Evolutionary conservation across 2,797 vertebrate species (phyloP), one percentile per base, ranked within the genome.

Genomic region (Eutrigla gurnardus): DNA sequence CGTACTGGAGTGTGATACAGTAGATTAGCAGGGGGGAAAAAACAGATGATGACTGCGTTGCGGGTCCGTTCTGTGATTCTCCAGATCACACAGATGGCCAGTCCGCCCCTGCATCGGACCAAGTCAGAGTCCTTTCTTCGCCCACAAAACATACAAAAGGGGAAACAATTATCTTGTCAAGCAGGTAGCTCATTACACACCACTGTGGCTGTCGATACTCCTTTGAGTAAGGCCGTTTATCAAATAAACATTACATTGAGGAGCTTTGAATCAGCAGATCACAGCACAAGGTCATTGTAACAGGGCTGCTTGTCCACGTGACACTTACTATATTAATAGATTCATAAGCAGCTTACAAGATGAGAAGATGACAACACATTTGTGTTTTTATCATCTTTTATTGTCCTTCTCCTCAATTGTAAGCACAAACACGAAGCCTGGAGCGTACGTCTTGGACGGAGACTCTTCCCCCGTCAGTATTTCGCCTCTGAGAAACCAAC

Each of bases 111-210:
- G 25, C n/a, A 25, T 25, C 13, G 2, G 68, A 45, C 47, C 39
- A 47, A 42, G 59, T 13, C 55, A 33, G 10, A 53, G 49, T 70
- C 9, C 45, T 63, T 46, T 61, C 52, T 40, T n/a, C 57, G 35
- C 60, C n/a, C 17, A 42, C 60, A 60, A 45, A 76, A 76, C 65
- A 65, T 65, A 57, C 33, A 69, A 36, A 10, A 60, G 65, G 60
- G 47, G 43, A 66, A 74, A 75, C 82, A 73, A 78, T 87, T 70
- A 82, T 69, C 77, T 64, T 61, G 61, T 79, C 79, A 73, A 18
- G 1, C 58, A 17, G 59, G 55, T 49, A 58, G 18, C 47, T 65
- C 46, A 64, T 75, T 68, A 68, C 40, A 40, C 32, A n/a, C 32
- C 46, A 13, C 5, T 54, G 65, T 69, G 52, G 37, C 61, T 39